Base-by-base conservation (phyloP, 2,113 vertebrate genomes). In the Bothrops jararaca region DNA sequence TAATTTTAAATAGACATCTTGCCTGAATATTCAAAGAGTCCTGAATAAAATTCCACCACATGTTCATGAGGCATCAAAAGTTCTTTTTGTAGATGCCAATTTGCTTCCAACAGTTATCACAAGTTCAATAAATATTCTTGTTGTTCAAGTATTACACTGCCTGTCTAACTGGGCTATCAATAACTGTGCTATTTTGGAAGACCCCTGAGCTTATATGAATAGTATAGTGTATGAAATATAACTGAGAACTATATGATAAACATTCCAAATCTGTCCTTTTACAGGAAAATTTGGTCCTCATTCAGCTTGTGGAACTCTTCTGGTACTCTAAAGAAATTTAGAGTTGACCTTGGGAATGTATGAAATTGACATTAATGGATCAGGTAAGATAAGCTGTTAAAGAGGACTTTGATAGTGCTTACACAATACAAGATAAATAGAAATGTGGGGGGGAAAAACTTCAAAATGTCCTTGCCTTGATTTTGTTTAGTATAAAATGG, bases 91-190 rank as follows among this genome's bases (percentile, higher is more conserved):
- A 34, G 42, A 23, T 23, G 29, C 50, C 12, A 54, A 18, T 85
- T 80, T 80, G 60, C 18, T 15, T 11, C 5, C n/a, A 54, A 80
- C 0, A 39, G 4, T 42, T 56, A 24, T 22, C 50, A 54, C 29
- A 91, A 22, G 24, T 91, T 12, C 34, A 53, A 34, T 80, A 74
- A 91, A 12, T 74, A 34, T 53, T 91, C 52, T 18, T 22, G 22
- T 91, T 86, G 50, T 56, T 94, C 39, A 95, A 95, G 85, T 95
- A 87, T 90, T 91, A 93, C 58, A 0, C 18, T 58, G 60, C 48
- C 57, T 92, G 48, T 89, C 92, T 85, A 88, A 94, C 95, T 95
- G 54, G 87, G 45, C 85, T 85, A 94, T 64, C 42, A 5, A 24
- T 94, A 89, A 56, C 92, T 91, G 54, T 90, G 91, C 89, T 15